Percentiles rank a stretch among this genome's conserved stretches.
These are phyloP conservation scores for Clupea harengus DNA, from an alignment of 2,113 vertebrate genomes.

Conservation along the genomic window DNA sequence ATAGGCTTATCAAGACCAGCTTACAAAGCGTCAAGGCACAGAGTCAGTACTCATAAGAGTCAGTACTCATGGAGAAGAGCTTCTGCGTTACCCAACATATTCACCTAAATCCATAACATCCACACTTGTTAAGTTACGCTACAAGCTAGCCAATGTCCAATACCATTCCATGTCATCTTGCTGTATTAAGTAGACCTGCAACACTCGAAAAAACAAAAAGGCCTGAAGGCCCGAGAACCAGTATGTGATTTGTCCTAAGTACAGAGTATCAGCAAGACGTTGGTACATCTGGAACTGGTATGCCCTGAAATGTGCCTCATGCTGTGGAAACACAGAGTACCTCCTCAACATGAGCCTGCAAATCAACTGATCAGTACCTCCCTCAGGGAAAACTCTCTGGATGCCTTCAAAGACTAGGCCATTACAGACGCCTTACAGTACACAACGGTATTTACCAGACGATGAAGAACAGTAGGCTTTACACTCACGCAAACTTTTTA, in stretches of 20 bases:
- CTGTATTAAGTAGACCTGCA: background rate
- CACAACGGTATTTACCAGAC: background rate
- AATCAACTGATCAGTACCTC: constrained; percentile 1
- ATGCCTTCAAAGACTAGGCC: background rate
- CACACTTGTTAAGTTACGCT: background rate
- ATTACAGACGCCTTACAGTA: background rate
- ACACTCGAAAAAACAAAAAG: background rate
- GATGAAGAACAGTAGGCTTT: background rate
- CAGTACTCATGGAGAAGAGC: background rate
- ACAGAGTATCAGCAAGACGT: background rate
- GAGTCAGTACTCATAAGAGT: background rate
- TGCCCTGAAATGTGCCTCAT: background rate
- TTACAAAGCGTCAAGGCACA: background rate
- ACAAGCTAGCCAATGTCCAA: background rate
- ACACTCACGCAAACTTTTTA: background rate
- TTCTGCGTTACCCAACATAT: background rate
- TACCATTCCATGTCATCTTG: background rate
- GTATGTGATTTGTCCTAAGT: background rate
- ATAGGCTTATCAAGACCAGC: background rate
- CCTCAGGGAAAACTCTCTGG: background rate
- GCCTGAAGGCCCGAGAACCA: background rate
- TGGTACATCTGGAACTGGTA: background rate
- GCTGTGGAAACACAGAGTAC: background rate
- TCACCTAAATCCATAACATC: background rate
- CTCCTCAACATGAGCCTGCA: background rate